Evolutionary conservation across 2,888 invertebrate species (phyloP).

Genomic region (Apoderus coryli): DNA sequence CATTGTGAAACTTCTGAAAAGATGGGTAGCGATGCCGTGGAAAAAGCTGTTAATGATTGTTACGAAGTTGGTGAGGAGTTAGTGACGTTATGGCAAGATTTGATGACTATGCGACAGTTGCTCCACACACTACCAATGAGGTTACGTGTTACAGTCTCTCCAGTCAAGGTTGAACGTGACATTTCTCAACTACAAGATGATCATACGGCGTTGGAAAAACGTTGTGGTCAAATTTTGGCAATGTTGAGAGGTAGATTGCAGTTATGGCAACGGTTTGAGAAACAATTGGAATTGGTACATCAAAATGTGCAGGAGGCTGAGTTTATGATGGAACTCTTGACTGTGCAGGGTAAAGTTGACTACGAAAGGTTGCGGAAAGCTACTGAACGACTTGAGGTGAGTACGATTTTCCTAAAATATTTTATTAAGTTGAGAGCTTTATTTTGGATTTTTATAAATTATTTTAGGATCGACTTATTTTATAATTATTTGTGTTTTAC

Average conservation of each 20-base stretch:
- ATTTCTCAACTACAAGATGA: constrained; percentile 61
- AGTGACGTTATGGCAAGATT: constrained; percentile 59
- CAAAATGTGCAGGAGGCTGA: constrained; percentile 74
- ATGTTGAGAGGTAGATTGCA: constrained; percentile 49
- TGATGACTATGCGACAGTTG: constrained; percentile 58
- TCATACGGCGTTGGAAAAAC: constrained; percentile 55
- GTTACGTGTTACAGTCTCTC: constrained; percentile 61
- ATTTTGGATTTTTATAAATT: background rate
- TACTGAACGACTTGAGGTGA: constrained; percentile 72
- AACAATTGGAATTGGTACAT: constrained; percentile 63
- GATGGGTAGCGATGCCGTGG: constrained; percentile 61
- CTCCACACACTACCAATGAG: constrained; percentile 65
- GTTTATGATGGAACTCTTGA: constrained; percentile 74
- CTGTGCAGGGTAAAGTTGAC: constrained; percentile 72
- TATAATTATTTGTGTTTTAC: no score
- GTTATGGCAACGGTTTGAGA: constrained; percentile 65
- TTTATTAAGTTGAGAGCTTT: no score
- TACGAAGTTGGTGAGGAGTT: constrained; percentile 56
- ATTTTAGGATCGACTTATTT: constrained; percentile 2
- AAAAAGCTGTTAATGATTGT: constrained; percentile 60
- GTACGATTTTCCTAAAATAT: no score
- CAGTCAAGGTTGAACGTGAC: constrained; percentile 50
- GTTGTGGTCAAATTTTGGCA: constrained; percentile 51
- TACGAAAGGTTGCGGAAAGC: constrained; percentile 70
- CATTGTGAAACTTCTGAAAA: constrained; percentile 60